Evolutionary conservation across 1,140 invertebrate species (phyloP).

Genomic region (Ceratina australensis): DNA sequence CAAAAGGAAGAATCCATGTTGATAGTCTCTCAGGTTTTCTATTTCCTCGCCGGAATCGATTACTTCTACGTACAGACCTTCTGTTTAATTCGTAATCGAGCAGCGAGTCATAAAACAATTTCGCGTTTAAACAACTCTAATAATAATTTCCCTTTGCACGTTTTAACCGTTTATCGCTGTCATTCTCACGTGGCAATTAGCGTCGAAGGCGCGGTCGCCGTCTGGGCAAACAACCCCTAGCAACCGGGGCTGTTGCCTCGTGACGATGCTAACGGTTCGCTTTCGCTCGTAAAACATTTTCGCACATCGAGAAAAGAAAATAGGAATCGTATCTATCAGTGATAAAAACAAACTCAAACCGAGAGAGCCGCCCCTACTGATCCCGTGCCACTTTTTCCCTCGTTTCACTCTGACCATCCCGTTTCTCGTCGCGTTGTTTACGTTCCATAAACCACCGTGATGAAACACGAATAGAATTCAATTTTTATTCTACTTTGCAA

Average conservation of each 20-base stretch:
- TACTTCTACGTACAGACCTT: background rate
- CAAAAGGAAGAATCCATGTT: background rate
- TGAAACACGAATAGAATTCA: slow-evolving; percentile 26
- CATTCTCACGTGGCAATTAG: background rate
- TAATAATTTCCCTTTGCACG: no score
- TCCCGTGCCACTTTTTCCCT: background rate
- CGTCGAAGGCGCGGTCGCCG: slow-evolving; percentile 36
- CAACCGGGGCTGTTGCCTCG: slow-evolving; percentile 67
- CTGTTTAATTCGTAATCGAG: no score
- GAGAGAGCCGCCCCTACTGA: background rate
- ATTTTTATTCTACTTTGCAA: slow-evolving; percentile 11
- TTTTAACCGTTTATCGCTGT: background rate
- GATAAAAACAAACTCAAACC: slow-evolving; percentile 24
- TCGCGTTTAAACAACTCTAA: no score
- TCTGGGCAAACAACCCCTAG: slow-evolving; percentile 68
- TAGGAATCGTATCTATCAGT: background rate
- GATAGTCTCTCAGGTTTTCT: background rate
- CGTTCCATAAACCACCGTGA: slow-evolving; percentile 47
- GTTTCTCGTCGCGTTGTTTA: slow-evolving; percentile 30
- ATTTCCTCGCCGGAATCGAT: no score
- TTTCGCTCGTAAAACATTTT: background rate
- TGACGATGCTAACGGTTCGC: slow-evolving; percentile 29
- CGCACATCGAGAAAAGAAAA: background rate
- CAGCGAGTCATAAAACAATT: no score
- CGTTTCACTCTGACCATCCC: background rate